Evolutionary conservation across 2,888 invertebrate species (phyloP), one percentile per base, ranked within the genome.

Genomic region (Gari tellinella): DNA sequence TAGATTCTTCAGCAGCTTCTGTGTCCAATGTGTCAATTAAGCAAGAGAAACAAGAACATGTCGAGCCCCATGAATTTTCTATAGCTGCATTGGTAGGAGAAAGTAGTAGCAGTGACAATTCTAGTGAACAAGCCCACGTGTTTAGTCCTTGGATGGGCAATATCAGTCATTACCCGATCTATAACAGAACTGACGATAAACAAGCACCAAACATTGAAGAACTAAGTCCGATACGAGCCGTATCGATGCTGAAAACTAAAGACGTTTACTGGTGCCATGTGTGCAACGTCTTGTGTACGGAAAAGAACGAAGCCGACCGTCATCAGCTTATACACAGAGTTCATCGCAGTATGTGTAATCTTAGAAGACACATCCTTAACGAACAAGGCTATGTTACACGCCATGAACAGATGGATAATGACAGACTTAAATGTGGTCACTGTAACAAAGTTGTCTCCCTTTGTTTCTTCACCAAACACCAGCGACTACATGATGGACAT

Each of bases 401-500:
- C 26, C 76, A 76, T 51, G 43, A 52, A 21, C 55, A 61, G 10
- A 10, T 60, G 14, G 52, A 57, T 25, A 61, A 67, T 19, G 67
- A 76, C 7, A 53, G 45, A 43, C 43, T 69, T 37, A 5, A 68
- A 38, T 76, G 76, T 61, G 67, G 72, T 41, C 60, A 72, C 2
- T 76, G 76, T 56, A 51, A 72, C 43, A 76, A 72, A 38, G 48
- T 60, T 14, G 67, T 76, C 15, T 63, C 64, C 4, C 57, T 40
- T 5, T 76, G 72, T 52, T 76, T 68, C 66, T 76, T 76, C 48
- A 76, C 51, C 0, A 76, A 72, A 45, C 76, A 76, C 23, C 67
- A 67, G 48, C 51, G 57, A 19, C 60, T 72, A n/a, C 76, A 76
- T 49, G 61, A 72, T 60, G 76, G 70, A 49, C 68, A 72, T 67